Conservation (phyloP, 2,113 vertebrate genomes). For the Paedocypris sp. region DNA sequence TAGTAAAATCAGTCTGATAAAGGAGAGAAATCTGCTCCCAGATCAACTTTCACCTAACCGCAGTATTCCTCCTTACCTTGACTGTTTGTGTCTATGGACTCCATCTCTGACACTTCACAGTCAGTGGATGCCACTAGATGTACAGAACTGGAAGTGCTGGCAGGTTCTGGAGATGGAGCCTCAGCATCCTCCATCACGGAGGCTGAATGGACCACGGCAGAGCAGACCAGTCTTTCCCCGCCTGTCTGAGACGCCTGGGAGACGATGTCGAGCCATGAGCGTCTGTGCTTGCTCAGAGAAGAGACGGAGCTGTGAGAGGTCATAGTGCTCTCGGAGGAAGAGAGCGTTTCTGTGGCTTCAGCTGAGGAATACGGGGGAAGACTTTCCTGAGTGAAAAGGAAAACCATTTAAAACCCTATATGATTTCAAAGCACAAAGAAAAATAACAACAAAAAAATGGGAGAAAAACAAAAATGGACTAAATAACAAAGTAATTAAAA, state of each 20-base stretch:
- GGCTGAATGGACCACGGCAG: slow-evolving; percentile 56
- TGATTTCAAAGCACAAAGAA: too few relatives aligned
- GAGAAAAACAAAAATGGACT: too few relatives aligned
- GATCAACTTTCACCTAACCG: too few relatives aligned
- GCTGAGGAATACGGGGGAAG: slow-evolving; percentile 65
- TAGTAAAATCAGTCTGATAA: too few relatives aligned
- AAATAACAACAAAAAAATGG: too few relatives aligned
- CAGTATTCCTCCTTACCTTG: too few relatives aligned
- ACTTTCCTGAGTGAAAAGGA: slow-evolving; percentile 42
- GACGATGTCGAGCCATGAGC: slow-evolving; percentile 69
- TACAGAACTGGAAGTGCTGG: neutral
- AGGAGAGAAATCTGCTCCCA: too few relatives aligned
- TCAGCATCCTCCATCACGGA: slow-evolving; percentile 20
- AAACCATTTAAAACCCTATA: too few relatives aligned
- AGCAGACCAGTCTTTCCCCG: slow-evolving; percentile 56
- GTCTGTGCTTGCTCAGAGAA: slow-evolving; percentile 64
- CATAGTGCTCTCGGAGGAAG: slow-evolving; percentile 65
- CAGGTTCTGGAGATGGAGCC: slow-evolving; percentile 34
- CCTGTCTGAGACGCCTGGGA: slow-evolving; percentile 47
- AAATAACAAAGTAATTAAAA: too few relatives aligned
- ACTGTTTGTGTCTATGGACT: too few relatives aligned
- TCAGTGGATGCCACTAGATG: neutral
- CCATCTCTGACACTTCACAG: slow-evolving; percentile 24
- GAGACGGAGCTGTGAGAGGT: slow-evolving; percentile 65
- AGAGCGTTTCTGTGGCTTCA: slow-evolving; percentile 65